Evolutionary conservation across 2,888 invertebrate genomes (phyloP).

Genomic region (Drosophila algonquin): DNA sequence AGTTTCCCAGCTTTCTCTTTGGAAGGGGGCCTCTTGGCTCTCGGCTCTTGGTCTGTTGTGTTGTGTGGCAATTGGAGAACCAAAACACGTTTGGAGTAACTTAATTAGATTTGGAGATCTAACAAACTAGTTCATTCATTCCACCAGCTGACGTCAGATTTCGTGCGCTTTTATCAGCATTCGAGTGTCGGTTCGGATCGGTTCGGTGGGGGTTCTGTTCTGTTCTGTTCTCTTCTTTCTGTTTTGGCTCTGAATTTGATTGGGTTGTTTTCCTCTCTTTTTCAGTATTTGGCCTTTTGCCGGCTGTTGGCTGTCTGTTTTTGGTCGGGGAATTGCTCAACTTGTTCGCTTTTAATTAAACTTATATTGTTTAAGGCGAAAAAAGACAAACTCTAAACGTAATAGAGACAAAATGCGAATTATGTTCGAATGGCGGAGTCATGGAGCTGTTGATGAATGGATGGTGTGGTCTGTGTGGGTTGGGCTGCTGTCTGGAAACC

Average conservation of each 20-base stretch:
- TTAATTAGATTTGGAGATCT: constrained; percentile 68
- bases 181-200: not conserved
- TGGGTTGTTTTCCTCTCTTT: constrained; percentile 40
- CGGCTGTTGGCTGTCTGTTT: constrained; percentile 53
- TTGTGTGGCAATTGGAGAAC: constrained; percentile 27
- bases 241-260: constrained; percentile 44
- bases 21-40: constrained; percentile 1
- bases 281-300: constrained; percentile 42
- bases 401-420: constrained; percentile 48
- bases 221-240: constrained; percentile 1
- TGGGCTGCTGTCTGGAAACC: constrained; percentile 60
- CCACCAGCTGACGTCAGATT: constrained; percentile 47
- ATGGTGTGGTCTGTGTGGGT: constrained; percentile 52
- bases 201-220: not conserved
- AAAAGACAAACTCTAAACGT: constrained; percentile 36
- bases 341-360: constrained; percentile 72
- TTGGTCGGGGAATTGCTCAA: constrained; percentile 39
- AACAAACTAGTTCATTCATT: constrained; percentile 63
- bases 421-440: constrained; percentile 28
- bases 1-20: constrained; percentile 45
- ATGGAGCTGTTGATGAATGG: constrained; percentile 23
- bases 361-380: constrained; percentile 44
- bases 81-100: constrained; percentile 58
- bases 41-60: not conserved
- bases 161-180: constrained; percentile 35